These are phyloP conservation scores for Chaetogeoica ovagalla DNA, from an alignment of 2,888 invertebrate genomes.

Conservation along the genomic window DNA sequence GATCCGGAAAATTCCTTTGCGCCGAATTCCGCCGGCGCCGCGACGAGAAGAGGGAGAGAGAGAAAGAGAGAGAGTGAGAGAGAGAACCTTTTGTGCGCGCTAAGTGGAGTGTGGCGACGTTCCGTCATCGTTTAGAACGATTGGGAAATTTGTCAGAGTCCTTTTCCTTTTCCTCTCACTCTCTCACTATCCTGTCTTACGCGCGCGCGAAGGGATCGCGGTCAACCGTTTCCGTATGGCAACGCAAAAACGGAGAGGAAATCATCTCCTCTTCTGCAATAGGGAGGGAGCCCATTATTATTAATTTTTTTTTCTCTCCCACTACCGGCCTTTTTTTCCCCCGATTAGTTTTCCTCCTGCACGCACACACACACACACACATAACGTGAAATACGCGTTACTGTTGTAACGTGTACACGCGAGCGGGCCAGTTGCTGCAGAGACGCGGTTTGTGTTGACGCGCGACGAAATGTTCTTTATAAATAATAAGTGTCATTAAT, in stretches of 20 bases:
- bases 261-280: slow-evolving; percentile 4
- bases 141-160: slow-evolving; percentile 30
- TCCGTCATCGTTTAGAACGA: slow-evolving; percentile 33
- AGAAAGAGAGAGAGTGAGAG: no score
- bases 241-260: neutral
- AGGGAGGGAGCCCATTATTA: neutral
- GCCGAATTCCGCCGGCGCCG: slow-evolving; percentile 17
- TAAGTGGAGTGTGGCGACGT: slow-evolving; percentile 39
- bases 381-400: no score
- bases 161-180: no score
- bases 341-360: slow-evolving; percentile 12
- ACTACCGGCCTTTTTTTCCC: neutral
- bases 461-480: no score
- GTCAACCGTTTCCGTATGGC: neutral
- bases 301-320: neutral
- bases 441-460: no score
- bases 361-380: no score
- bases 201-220: neutral
- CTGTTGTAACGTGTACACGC: no score
- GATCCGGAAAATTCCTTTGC: slow-evolving; percentile 10
- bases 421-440: no score
- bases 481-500: no score
- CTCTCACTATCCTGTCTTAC: neutral
- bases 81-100: slow-evolving; percentile 35
- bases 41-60: no score